Evolutionary conservation across 92 coral and sea anemone genomes (phyloP), one percentile per base, ranked within the genome.

Genomic region (Epizoanthus illoricatus): DNA sequence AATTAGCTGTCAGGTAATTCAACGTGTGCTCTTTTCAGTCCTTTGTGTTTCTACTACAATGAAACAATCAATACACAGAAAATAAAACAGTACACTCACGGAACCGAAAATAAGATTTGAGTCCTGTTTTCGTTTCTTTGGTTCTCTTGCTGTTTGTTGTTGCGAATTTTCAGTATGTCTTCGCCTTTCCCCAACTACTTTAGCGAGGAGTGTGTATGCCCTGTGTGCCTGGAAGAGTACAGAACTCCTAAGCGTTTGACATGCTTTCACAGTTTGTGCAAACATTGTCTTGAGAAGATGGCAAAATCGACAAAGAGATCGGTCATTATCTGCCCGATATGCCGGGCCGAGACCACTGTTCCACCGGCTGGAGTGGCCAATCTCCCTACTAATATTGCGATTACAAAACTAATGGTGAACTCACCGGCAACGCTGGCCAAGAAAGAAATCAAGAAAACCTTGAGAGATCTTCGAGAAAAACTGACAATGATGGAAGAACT

Each of bases 181-280:
- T 71, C 76, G 76, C 76, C 76, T 47, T 17, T 57, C 5, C 23
- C n/a, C 17, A 43, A 43, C 60, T 71, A 9, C 56, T 83, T 83
- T 45, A 67, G 84, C 81, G 80, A 92, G 24, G 97, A 92, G 36
- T 86, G 65, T 6, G 76, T 40, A 10, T 92, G 97, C 62, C 91
- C 93, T 6, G 86, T 92, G 16, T 92, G 97, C 69, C 79, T 92
- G 63, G 97, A 92, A 1, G 97, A 90, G 57, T 92, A 80, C 74
- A 84, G 33, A 13, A 89, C 81, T 20, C 97, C 97, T 10, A 92
- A 92, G 85, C 59, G 66, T 47, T 55, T 92, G 20, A 87, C 84
- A 0, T 92, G 97, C 71, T 66, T 79, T 24, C 97, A 92, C 68
- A 86, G 86, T 72, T 73, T 92, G 79, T 92, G 97, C 28, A 81